Percentiles rank a stretch among this genome's conserved stretches.
Evolutionary conservation across 1,140 invertebrate genomes (phyloP).

Genomic region (Pollicipes pollicipes): DNA sequence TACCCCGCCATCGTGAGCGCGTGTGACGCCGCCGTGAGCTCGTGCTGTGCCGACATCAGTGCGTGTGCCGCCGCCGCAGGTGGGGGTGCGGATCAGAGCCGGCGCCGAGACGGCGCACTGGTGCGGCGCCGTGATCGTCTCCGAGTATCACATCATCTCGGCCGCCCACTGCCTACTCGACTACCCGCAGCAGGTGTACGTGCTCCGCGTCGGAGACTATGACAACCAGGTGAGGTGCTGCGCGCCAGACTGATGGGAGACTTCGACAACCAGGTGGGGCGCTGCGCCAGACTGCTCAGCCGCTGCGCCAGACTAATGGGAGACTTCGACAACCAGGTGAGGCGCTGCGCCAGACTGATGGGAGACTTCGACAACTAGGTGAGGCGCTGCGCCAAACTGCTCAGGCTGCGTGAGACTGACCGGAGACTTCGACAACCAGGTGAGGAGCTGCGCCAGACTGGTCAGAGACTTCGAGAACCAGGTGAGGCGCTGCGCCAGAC

Average conservation of each 20-base stretch:
- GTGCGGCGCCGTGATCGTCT: conserved; percentile 58
- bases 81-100: conserved; percentile 43
- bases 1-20: too few species aligned
- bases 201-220: conserved; percentile 50
- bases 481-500: too few species aligned
- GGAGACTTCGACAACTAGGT: background rate
- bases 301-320: too few species aligned
- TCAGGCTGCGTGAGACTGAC: background rate
- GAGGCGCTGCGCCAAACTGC: background rate
- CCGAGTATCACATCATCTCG: conserved; percentile 47
- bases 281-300: too few species aligned
- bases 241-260: background rate
- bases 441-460: conserved; percentile 28
- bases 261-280: background rate
- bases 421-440: background rate
- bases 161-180: conserved; percentile 58
- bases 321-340: conserved; percentile 17
- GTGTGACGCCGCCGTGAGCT: too few species aligned
- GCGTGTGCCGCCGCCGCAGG: too few species aligned
- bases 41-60: too few species aligned
- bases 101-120: conserved; percentile 39
- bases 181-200: conserved; percentile 43
- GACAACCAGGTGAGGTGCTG: conserved; percentile 36
- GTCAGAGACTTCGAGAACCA: too few species aligned
- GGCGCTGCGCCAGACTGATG: background rate